These are phyloP conservation scores for Aselliscus stoliczkanus DNA, from an alignment of 2,797 vertebrate genomes.

Conservation along the genomic window DNA sequence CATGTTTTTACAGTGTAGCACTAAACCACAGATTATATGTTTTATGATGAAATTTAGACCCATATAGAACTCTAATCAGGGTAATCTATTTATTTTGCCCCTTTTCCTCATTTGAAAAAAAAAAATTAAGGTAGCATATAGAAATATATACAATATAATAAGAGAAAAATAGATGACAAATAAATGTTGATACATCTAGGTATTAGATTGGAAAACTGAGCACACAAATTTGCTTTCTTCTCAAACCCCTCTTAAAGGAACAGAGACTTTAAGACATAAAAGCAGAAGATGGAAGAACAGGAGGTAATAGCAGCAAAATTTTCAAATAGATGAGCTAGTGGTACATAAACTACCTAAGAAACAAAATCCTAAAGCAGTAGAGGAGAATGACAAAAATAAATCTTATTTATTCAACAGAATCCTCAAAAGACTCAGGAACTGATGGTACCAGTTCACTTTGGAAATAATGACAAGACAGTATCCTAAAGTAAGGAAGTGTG, in stretches of 20 bases:
- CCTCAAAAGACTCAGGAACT: not conserved
- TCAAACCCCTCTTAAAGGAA: not conserved
- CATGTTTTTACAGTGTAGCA: not conserved
- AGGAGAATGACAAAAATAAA: not conserved
- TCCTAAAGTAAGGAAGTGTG: not conserved
- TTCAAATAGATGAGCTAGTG: not conserved
- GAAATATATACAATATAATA: not conserved
- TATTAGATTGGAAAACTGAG: not conserved
- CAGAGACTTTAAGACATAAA: not conserved
- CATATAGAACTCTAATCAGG: not conserved
- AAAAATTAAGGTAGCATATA: not conserved
- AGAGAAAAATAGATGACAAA: not conserved
- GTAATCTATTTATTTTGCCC: not conserved
- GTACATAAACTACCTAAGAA: not conserved
- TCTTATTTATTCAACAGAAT: not conserved
- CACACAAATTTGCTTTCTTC: not conserved
- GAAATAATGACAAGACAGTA: not conserved
- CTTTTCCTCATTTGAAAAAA: not conserved
- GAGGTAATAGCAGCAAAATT: not conserved
- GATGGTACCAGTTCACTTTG: not conserved
- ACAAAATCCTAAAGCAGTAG: not conserved
- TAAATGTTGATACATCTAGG: not conserved
- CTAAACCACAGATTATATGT: not conserved
- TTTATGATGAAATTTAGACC: not conserved
- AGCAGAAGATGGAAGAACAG: not conserved